A percentile compares a stretch with the other conserved stretches of the same genome.
These are phyloP conservation scores for Drosophila equinoxialis DNA, from an alignment of 1,140 invertebrate genomes.

Conservation along the genomic window DNA sequence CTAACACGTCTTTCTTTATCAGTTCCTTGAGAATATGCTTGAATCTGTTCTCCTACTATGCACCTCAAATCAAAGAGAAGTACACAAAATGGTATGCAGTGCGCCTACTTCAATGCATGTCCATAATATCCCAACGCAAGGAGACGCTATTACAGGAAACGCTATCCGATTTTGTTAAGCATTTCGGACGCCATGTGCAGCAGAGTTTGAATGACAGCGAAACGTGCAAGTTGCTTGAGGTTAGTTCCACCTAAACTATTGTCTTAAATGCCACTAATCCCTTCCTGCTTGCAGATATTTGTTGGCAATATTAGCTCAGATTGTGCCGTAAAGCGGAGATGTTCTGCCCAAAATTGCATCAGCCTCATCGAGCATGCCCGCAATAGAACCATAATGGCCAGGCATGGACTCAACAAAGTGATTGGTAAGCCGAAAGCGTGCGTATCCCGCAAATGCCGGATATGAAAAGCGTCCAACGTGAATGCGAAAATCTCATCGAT, in stretches of 20 bases:
- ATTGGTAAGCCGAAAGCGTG: constrained; percentile 65
- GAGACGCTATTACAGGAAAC: constrained; percentile 91
- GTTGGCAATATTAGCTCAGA: constrained; percentile 70
- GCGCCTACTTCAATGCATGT: constrained; percentile 89
- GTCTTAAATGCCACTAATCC: background rate
- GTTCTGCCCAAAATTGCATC: constrained; percentile 81
- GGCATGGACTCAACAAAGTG: constrained; percentile 73
- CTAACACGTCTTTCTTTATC: constrained; percentile 15
- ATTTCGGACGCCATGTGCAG: constrained; percentile 89
- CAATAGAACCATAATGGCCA: constrained; percentile 75
- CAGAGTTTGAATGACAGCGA: constrained; percentile 90
- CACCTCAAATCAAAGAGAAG: constrained; percentile 87
- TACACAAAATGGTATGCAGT: constrained; percentile 91
- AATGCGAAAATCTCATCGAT: constrained; percentile 17
- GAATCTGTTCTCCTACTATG: constrained; percentile 89
- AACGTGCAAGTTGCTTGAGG: constrained; percentile 83
- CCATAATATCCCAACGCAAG: constrained; percentile 86
- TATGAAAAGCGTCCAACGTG: constrained; percentile 42
- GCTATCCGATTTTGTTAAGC: constrained; percentile 86
- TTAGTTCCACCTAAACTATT: constrained; percentile 73
- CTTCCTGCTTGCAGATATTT: constrained; percentile 52
- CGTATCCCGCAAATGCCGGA: constrained; percentile 38
- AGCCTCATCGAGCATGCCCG: constrained; percentile 79
- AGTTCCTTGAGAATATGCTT: constrained; percentile 89
- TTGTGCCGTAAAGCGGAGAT: constrained; percentile 78